Conservation (phyloP, 2,797 vertebrate species). For the Erethizon dorsatum region DNA sequence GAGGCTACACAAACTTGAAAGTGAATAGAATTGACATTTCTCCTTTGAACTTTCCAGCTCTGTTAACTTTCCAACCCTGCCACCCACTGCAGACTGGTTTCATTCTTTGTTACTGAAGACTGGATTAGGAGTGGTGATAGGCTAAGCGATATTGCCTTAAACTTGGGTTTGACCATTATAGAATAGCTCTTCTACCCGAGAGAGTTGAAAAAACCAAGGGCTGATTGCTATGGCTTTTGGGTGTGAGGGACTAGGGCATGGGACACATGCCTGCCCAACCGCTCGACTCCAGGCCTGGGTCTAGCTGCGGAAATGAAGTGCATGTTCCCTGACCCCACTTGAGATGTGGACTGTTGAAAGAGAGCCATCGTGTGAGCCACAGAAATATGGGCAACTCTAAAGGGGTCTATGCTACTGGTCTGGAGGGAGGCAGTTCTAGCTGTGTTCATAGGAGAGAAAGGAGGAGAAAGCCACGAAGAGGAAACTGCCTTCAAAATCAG, state of each 20-base stretch:
- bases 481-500: background rate
- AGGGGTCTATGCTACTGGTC: background rate
- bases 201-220: background rate
- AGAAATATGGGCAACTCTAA: background rate
- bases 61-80: background rate
- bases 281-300: background rate
- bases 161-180: background rate
- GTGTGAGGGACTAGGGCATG: background rate
- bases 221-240: background rate
- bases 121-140: background rate
- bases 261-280: accelerated
- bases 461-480: background rate
- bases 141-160: background rate
- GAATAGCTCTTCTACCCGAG: background rate
- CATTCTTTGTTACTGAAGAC: background rate
- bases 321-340: background rate
- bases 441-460: background rate
- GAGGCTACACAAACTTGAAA: background rate
- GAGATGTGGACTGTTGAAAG: background rate
- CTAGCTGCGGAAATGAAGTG: background rate
- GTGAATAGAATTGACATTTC: too few species aligned
- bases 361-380: background rate
- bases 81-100: background rate
- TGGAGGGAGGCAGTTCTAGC: background rate
- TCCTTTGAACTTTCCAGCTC: background rate